These are phyloP conservation scores for Onchidella celtica DNA, from an alignment of 2,888 invertebrate species.

Conservation along the genomic window DNA sequence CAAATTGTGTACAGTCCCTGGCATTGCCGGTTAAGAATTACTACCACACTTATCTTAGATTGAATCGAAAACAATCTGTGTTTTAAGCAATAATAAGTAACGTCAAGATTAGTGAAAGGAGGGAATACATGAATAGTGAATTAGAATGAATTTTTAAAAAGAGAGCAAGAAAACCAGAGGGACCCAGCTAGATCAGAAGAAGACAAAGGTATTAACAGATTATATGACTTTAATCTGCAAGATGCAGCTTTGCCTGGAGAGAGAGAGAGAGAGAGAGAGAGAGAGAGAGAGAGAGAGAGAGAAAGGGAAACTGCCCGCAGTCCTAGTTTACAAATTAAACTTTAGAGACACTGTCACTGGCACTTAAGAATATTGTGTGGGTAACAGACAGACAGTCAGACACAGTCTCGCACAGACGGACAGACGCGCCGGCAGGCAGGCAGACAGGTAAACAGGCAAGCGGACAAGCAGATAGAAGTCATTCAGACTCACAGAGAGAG, in stretches of 20 bases:
- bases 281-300: slow-evolving; percentile 13
- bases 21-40: too few species aligned
- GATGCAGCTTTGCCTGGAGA: not conserved
- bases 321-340: not conserved
- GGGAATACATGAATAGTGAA: not conserved
- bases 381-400: not conserved
- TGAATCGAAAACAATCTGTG: too few species aligned
- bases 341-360: not conserved
- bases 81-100: too few species aligned
- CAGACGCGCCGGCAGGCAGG: not conserved
- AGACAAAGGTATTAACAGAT: not conserved
- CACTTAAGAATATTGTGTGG: not conserved
- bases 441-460: not conserved
- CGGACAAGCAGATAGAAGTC: not conserved
- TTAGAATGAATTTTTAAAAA: not conserved
- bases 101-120: not conserved
- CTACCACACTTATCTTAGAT: too few species aligned
- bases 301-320: not conserved
- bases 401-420: not conserved
- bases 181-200: not conserved
- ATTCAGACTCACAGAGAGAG: too few species aligned
- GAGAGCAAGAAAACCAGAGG: not conserved
- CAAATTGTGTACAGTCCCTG: too few species aligned
- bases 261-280: slow-evolving; percentile 13
- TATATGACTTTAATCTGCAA: too few species aligned